These are phyloP conservation scores for Caenorhabditis angaria DNA, from an alignment of 2,888 invertebrate genomes.

Conservation along the genomic window DNA sequence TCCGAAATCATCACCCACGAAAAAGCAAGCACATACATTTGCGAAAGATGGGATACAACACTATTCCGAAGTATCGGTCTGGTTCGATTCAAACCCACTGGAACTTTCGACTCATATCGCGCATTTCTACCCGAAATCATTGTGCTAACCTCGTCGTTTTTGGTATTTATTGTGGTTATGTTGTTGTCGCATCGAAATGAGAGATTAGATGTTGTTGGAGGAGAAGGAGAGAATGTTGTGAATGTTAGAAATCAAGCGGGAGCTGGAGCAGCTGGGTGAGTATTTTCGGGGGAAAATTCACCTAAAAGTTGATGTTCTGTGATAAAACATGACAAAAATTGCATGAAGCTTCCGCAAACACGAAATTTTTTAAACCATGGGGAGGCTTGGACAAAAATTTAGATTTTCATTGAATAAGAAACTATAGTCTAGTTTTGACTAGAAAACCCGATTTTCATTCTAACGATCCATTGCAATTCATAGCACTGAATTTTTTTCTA, in stretches of 20 bases:
- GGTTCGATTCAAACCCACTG: constrained; percentile 53
- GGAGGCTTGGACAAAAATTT: too few species aligned
- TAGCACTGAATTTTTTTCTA: too few species aligned
- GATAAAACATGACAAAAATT: too few species aligned
- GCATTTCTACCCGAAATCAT: constrained; percentile 61
- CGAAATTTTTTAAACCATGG: too few species aligned
- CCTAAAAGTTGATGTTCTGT: neutral
- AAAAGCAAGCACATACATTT: constrained; percentile 37
- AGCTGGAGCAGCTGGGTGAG: neutral
- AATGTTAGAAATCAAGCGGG: constrained; percentile 21
- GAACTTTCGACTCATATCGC: constrained; percentile 45
- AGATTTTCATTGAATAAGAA: too few species aligned
- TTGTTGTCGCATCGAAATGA: constrained; percentile 45
- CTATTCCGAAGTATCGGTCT: constrained; percentile 31
- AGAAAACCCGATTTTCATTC: too few species aligned
- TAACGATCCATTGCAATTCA: too few species aligned
- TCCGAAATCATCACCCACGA: constrained; percentile 29
- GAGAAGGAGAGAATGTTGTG: constrained; percentile 20
- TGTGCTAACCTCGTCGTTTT: constrained; percentile 43
- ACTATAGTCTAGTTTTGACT: too few species aligned
- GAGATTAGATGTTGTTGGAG: constrained; percentile 28
- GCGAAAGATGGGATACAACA: constrained; percentile 29
- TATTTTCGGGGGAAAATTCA: neutral
- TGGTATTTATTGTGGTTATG: constrained; percentile 53
- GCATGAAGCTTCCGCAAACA: too few species aligned